Base-by-base conservation (phyloP, 2,113 vertebrate species). In the Chaenocephalus aceratus region DNA sequence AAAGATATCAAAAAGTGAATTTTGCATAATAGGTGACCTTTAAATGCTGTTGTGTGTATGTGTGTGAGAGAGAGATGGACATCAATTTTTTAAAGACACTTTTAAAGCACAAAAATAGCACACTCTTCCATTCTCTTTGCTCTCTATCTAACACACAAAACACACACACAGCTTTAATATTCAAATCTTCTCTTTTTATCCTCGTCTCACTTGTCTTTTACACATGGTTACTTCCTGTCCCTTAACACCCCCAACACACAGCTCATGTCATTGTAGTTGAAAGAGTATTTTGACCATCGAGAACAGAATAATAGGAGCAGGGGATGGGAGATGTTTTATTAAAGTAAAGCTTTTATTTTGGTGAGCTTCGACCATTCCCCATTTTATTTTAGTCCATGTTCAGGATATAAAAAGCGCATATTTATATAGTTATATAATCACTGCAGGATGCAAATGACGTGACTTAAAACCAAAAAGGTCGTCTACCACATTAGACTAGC, bases 11-110 rank as follows among this genome's bases (percentile, higher is more conserved):
- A 30, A 30, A 30, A 3, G 30, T 30, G 30, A 3, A 30, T 30
- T 30, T 30, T 30, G 30, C 30, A 30, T 30, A 30, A 30, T 30
- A 30, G 30, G 3, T 30, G 30, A 30, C 30, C 3, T 30, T 30
- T 41, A 6, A 41, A 23, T 46, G 36, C 3, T 1, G 1, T 12
- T 48, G 36, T 41, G 36, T 41, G 36, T 45, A 60, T 54, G 44
- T 62, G 44, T 62, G 57, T 13, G 21, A 21, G 30, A 46, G 46
- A 67, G 16, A 41, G 36, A 41, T 41, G 36, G 36, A 41, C 36
- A 78, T 71, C 34, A 14, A 7, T 48, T 73, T 70, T 48, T 57
- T 58, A 58, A 61, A 75, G 69, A 69, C 44, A 65, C 65, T 77
- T 48, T 75, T 77, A 41, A 41, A 41, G 36, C 36, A 41, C 36